Conservation (phyloP, 2,797 vertebrate species). For the Scleropages formosus region DNA sequence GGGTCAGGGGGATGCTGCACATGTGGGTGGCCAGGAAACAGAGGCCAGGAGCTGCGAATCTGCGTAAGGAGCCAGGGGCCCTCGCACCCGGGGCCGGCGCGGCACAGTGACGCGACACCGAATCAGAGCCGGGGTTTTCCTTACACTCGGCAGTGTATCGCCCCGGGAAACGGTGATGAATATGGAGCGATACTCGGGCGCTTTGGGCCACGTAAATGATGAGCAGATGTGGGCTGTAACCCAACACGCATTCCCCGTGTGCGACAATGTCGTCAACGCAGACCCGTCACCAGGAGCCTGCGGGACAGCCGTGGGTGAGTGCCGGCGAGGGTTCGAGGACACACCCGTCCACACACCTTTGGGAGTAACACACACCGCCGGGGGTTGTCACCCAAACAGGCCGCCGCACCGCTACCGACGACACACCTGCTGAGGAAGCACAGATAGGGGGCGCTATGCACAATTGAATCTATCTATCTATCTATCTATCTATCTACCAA, state of each 20-base stretch:
- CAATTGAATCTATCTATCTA: too few relatives aligned
- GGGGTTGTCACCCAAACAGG: too few relatives aligned
- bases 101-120: conserved; percentile 69
- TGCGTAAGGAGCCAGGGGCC: conserved; percentile 61
- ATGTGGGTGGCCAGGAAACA: conserved; percentile 87
- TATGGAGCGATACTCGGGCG: conserved; percentile 95
- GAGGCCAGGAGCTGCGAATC: conserved; percentile 70
- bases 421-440: too few relatives aligned
- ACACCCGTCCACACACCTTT: too few relatives aligned
- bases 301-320: too few relatives aligned
- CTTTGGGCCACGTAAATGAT: conserved; percentile 94
- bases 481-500: too few relatives aligned
- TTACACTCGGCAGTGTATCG: conserved; percentile 74
- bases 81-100: conserved; percentile 68
- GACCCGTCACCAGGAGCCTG: too few relatives aligned
- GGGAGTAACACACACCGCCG: too few relatives aligned
- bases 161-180: conserved; percentile 93
- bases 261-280: too few relatives aligned
- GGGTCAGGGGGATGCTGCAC: conserved; percentile 40
- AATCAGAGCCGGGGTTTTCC: conserved; percentile 64
- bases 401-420: too few relatives aligned
- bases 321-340: too few relatives aligned
- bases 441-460: too few relatives aligned
- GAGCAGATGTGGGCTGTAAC: conserved; percentile 83
- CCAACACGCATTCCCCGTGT: conserved; percentile 42